Evolutionary conservation across 2,797 vertebrate species (phyloP).

Genomic region (Micromesistius poutassou): DNA sequence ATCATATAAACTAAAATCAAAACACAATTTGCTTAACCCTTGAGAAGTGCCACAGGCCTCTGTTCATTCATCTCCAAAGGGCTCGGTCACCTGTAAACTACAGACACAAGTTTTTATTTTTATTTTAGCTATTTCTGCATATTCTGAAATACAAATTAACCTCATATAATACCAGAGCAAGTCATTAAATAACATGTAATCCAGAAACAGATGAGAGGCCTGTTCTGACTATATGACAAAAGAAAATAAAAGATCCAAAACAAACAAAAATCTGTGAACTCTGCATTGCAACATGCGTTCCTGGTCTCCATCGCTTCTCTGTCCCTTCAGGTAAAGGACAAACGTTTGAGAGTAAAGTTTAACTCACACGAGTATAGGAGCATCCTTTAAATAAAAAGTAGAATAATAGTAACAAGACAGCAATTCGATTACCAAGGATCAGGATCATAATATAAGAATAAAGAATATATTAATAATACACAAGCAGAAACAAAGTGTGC

Average conservation of each 20-base stretch:
- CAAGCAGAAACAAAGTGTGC: conserved; percentile 70
- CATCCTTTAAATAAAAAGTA: conserved; percentile 44
- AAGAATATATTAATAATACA: conserved; percentile 66
- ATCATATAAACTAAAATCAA: conserved; percentile 3
- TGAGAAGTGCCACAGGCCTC: conserved; percentile 47
- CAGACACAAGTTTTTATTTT: conserved; percentile 20
- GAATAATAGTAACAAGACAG: conserved; percentile 63
- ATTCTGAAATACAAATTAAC: conserved; percentile 40
- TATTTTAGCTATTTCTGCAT: conserved; percentile 33
- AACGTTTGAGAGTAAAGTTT: conserved; percentile 15
- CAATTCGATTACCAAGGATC: conserved; percentile 58
- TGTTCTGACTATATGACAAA: conserved; percentile 19
- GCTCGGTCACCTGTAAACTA: conserved; percentile 45
- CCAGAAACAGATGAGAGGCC: conserved; percentile 9
- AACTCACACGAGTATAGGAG: conserved; percentile 35
- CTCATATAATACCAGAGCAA: conserved; percentile 26
- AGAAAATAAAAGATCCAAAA: not conserved
- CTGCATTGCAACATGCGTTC: conserved; percentile 42
- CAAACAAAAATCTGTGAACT: conserved; percentile 38
- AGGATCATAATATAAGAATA: conserved; percentile 50
- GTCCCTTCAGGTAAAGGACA: conserved; percentile 28
- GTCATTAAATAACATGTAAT: conserved; percentile 37
- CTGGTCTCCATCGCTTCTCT: conserved; percentile 23
- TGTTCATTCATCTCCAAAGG: conserved; percentile 40
- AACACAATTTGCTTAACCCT: conserved; percentile 39